Evolutionary conservation across 2,797 vertebrate genomes (phyloP).

Genomic region (Oreochromis mossambicus): DNA sequence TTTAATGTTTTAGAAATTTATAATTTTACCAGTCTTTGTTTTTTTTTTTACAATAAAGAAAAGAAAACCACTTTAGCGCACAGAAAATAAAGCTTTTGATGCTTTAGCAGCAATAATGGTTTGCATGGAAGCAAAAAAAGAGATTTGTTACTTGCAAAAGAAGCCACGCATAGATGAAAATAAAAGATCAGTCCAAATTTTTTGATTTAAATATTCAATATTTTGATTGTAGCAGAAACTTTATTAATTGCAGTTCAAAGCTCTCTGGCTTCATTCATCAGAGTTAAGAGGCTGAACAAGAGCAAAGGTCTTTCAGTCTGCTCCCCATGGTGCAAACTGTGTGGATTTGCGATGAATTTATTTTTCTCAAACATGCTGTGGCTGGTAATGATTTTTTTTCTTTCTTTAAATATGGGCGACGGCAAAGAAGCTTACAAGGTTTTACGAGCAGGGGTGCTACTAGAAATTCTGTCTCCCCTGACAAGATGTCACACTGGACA

Average conservation of each 20-base stretch:
- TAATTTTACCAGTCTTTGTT: neutral
- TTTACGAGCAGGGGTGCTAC: constrained; percentile 39
- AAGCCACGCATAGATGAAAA: neutral
- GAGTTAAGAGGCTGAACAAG: neutral
- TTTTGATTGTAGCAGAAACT: neutral
- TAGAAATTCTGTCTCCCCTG: constrained; percentile 13
- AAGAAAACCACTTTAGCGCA: neutral
- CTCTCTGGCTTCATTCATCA: neutral
- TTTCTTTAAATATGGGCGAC: neutral
- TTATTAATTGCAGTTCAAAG: neutral
- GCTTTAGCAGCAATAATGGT: neutral
- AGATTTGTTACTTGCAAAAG: neutral
- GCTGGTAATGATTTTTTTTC: constrained; percentile 28
- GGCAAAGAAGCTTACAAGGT: constrained; percentile 30
- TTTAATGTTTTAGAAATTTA: neutral
- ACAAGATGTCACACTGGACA: constrained; percentile 34
- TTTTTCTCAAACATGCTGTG: constrained; percentile 14
- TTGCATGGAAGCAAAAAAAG: neutral
- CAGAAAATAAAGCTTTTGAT: neutral
- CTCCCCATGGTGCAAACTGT: neutral
- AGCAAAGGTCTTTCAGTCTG: neutral
- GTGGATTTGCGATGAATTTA: neutral
- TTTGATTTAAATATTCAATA: neutral
- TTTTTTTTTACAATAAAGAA: neutral
- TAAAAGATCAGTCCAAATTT: neutral